Percentiles rank a stretch among this genome's conserved stretches.
Conservation (phyloP, 1,140 invertebrate species). For the Ostrea edulis region DNA sequence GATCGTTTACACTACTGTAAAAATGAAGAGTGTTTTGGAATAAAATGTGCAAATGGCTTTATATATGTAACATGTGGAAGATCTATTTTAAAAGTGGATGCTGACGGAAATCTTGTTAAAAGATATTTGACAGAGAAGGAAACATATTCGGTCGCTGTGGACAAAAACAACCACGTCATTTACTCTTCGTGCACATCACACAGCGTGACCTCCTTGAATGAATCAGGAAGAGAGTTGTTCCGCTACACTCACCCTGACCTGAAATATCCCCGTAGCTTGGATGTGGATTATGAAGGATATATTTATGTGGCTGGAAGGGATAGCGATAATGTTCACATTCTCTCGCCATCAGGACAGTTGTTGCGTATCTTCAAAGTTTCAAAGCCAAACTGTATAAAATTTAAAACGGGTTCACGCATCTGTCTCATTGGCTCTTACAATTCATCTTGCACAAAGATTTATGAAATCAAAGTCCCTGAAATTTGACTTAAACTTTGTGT, state of each 20-base stretch:
- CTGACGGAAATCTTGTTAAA: not conserved
- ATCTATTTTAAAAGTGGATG: not conserved
- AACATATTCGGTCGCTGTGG: not conserved
- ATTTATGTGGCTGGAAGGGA: conserved; percentile 1
- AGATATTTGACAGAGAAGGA: not conserved
- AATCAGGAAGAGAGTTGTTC: not conserved
- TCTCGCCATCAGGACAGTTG: not conserved
- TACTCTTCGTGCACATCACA: conserved; percentile 3
- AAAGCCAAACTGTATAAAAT: conserved; percentile 2
- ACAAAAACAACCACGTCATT: not conserved
- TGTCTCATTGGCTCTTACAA: not conserved
- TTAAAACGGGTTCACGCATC: not conserved
- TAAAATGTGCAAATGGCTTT: not conserved
- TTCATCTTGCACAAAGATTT: not conserved
- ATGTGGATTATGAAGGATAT: not conserved
- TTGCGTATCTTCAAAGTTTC: not conserved
- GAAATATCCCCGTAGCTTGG: not conserved
- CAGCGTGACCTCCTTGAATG: not conserved
- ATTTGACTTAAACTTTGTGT: not conserved
- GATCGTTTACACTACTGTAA: not conserved
- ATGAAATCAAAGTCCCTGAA: not conserved
- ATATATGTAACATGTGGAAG: not conserved
- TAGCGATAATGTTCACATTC: conserved; percentile 10
- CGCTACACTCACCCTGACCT: not conserved
- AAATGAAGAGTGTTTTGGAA: not conserved